Base-by-base conservation (phyloP, 2,113 vertebrate genomes). In the Tragelaphus scriptus region DNA sequence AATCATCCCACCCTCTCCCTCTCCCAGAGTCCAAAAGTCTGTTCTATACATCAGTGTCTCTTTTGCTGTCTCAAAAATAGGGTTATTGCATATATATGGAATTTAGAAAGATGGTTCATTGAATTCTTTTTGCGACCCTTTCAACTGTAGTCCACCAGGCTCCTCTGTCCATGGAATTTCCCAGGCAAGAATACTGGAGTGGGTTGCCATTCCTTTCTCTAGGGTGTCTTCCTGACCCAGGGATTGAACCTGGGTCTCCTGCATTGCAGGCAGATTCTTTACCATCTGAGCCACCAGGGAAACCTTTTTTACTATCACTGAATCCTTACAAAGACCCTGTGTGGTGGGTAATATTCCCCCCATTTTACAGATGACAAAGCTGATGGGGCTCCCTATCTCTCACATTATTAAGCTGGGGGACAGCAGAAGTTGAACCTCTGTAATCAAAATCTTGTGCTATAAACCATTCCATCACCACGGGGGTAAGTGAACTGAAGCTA, bases 301-400 rank as follows among this genome's bases (percentile, higher is more conserved):
- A 71, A 40, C n/a, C 68, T 19, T 71, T 40, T 40, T 71, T 40
- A 71, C 36, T 71, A 6, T 85, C 56, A 7, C 0, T 85, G 53
- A 90, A 32, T 71, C 61, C 28, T 16, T 84, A 61, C 21, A 26
- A 84, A 71, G 36, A 36, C 16, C 7, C 10, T 6, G 7, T 32
- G 26, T 61, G 9, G 6, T 55, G 2, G 26, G 11, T 32, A 23
- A 32, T 47, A 26, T 21, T 40, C 28, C 59, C 58, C 95, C 97
- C 97, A 97, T 94, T 97, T 81, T 82, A 96, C 81, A 94, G 95
- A 92, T 65, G 25, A 92, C 86, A 96, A 92, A 79, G 88, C 17
- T 5, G 21, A 93, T 75, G 28, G 81, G 32, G 59, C 19, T 51
- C 85, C 26, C 32, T 13, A 1, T 77, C 14, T 77, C 26, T 65